Evolutionary conservation across 2,888 invertebrate species (phyloP).

Genomic region (Anorthoa munda): DNA sequence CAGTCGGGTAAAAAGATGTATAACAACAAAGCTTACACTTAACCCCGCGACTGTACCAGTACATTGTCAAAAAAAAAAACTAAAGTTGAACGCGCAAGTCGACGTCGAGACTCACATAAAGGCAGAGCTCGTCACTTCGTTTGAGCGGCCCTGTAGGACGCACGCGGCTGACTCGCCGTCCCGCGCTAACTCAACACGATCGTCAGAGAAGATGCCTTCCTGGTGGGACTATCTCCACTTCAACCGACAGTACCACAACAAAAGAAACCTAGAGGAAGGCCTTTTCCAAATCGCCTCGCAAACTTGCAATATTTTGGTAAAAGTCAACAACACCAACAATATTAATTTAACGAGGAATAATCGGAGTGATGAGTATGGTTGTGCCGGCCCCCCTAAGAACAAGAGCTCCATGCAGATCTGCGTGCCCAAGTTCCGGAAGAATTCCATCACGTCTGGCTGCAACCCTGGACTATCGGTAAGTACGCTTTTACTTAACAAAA

Average conservation of each 20-base stretch:
- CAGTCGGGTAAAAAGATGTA: too few species aligned
- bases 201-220: constrained; percentile 89
- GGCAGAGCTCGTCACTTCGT: constrained; percentile 68
- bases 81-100: constrained; percentile 87
- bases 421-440: constrained; percentile 90
- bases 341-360: constrained; percentile 93
- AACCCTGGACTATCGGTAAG: constrained; percentile 92
- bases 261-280: constrained; percentile 93
- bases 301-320: constrained; percentile 94
- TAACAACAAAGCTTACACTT: constrained; percentile 52
- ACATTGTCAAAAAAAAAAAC: constrained; percentile 70
- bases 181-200: constrained; percentile 71
- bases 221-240: constrained; percentile 92
- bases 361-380: constrained; percentile 92
- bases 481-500: constrained; percentile 41
- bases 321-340: constrained; percentile 94
- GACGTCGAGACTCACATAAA: constrained; percentile 67
- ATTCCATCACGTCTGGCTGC: constrained; percentile 89
- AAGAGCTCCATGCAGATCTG: constrained; percentile 90
- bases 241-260: constrained; percentile 88
- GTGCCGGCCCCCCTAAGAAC: constrained; percentile 84
- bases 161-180: constrained; percentile 51
- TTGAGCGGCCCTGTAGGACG: constrained; percentile 66
- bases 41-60: constrained; percentile 65
- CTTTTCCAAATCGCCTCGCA: constrained; percentile 95